Base-by-base conservation (phyloP, 2,888 invertebrate species). In the Ophraella communa region DNA sequence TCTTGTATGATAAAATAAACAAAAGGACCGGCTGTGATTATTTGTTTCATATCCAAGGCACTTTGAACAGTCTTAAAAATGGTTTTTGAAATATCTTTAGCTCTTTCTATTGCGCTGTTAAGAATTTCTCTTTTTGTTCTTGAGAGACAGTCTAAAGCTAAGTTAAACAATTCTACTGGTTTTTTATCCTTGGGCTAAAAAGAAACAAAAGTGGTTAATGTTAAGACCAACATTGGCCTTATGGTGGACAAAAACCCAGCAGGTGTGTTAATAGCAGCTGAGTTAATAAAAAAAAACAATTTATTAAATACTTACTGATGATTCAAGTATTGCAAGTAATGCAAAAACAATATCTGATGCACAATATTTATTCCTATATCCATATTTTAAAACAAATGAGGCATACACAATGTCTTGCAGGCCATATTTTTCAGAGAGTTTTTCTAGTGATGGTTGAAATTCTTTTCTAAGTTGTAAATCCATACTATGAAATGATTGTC, bases 11-110 rank as follows among this genome's bases (percentile, higher is more conserved):
- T 88, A 70, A 93, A 91, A 80, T 96, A 96, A 47, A 94, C 87
- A 81, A 96, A 96, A 0, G 95, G 93, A 0, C 96, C 96, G 0
- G 95, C 92, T 21, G 91, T 90, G 63, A 90, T 88, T n/a, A 97
- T 87, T 75, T 89, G 89, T 70, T 91, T 89, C 79, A 91, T 89
- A 74, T 94, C 91, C 24, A 96, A 84, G 63, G 93, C 89, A 65
- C 87, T 86, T 80, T 94, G 91, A 11, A 94, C 93, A 72, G 93
- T 90, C 72, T 87, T 86, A 64, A 90, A 91, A 57, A 94, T 86
- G 0, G 89, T 88, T 59, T 85, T 85, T 20, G 90, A 81, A 76
- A 92, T 85, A 63, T 84, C 79, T 79, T 92, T 93, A 0, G 94
- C 93, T 53, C 84, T 86, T 62, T 87, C 91, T 68, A 90, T 86